Evolutionary conservation across 92 coral and sea anemone genomes (phyloP).

Genomic region (Metridium senile): DNA sequence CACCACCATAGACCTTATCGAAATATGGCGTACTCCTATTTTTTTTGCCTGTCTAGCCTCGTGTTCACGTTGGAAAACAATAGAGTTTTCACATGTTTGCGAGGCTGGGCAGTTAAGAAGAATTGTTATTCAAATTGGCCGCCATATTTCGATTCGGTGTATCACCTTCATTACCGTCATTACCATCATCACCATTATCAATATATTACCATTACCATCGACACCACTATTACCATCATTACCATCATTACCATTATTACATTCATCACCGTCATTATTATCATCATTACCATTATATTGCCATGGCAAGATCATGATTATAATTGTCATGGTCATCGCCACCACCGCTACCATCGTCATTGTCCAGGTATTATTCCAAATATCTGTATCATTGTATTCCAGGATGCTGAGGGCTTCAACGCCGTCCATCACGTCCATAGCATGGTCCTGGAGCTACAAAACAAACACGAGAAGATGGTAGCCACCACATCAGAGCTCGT

Average conservation of each 20-base stretch:
- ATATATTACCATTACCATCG: neutral
- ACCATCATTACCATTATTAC: neutral
- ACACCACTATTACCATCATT: neutral
- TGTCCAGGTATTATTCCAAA: too few relatives aligned
- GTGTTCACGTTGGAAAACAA: too few relatives aligned
- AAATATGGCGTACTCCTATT: too few relatives aligned
- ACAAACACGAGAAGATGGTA: slow-evolving; percentile 80
- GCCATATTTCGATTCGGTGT: too few relatives aligned
- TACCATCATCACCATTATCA: too few relatives aligned
- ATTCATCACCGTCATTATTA: neutral
- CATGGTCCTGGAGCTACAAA: slow-evolving; percentile 88
- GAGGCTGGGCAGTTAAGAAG: too few relatives aligned
- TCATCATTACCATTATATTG: too few relatives aligned
- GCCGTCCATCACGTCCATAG: slow-evolving; percentile 96
- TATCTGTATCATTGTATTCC: neutral
- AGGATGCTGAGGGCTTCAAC: slow-evolving; percentile 97
- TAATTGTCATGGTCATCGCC: neutral
- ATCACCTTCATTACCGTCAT: too few relatives aligned
- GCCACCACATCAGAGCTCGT: slow-evolving; percentile 84
- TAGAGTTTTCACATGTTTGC: too few relatives aligned
- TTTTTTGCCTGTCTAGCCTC: too few relatives aligned
- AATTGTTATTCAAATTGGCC: too few relatives aligned
- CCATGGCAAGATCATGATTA: neutral
- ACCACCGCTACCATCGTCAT: neutral
- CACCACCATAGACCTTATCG: neutral